phyloP scores from a whole-genome alignment of 2,113 vertebrate genomes.

The Tursiops truncatus region DNA sequence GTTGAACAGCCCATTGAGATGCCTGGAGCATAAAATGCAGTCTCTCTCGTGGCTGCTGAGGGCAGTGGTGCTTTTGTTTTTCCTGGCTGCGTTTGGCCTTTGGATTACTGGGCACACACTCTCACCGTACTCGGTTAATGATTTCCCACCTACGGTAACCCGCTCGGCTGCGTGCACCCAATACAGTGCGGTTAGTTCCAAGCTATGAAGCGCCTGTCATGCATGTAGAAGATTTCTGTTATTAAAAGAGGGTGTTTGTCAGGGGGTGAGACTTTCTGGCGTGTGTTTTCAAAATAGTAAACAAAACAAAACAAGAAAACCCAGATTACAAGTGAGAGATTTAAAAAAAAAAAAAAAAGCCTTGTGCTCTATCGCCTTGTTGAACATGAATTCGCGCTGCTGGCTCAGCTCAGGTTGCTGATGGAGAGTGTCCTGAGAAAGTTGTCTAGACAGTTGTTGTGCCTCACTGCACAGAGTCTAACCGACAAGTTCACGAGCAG shows the following conservation, averaged over 20 bases:
- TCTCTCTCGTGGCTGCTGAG: neutral
- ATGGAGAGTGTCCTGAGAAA: neutral
- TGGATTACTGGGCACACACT: neutral
- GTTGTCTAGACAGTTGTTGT: neutral
- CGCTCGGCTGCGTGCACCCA: neutral
- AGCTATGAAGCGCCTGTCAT: constrained; percentile 48
- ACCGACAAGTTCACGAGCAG: neutral
- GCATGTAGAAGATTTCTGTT: constrained; percentile 42
- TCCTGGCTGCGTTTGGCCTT: neutral
- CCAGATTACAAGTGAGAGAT: neutral
- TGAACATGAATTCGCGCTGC: neutral
- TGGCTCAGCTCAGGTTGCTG: neutral
- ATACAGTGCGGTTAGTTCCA: constrained; percentile 45
- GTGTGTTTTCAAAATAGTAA: constrained; percentile 42
- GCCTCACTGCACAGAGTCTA: neutral
- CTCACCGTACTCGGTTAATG: constrained; percentile 66
- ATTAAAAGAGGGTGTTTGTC: neutral
- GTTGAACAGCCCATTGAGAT: neutral
- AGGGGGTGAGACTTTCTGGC: neutral
- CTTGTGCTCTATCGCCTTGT: neutral
- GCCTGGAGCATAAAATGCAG: neutral
- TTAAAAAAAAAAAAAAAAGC: neutral
- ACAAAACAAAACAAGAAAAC: neutral
- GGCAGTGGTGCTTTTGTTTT: constrained; percentile 17
- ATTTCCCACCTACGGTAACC: constrained; percentile 61